Evolutionary conservation across 2,113 vertebrate genomes (phyloP).

Genomic region (Eonycteris spelaea): DNA sequence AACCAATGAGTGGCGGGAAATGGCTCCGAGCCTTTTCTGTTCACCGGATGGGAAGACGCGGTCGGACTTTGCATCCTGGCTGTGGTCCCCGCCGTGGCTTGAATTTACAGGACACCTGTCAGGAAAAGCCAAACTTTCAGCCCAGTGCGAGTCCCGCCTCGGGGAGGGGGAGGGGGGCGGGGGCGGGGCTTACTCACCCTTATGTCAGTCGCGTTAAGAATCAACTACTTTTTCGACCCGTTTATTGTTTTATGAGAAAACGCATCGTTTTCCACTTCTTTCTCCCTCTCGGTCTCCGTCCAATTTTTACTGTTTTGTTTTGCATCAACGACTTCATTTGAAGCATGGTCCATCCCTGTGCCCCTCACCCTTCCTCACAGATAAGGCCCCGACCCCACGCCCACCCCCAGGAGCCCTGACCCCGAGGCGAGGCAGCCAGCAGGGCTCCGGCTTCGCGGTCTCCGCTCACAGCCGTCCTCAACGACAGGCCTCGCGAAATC

Average conservation of each 20-base stretch:
- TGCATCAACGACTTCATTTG: neutral
- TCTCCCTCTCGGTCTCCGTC: neutral
- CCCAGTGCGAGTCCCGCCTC: neutral
- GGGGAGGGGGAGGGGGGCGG: neutral
- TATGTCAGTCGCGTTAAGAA: neutral
- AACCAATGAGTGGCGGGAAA: conserved; percentile 64
- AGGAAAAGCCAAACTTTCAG: conserved; percentile 2
- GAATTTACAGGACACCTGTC: conserved; percentile 65
- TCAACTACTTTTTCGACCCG: neutral
- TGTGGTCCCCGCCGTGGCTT: neutral
- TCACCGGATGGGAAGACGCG: conserved; percentile 72
- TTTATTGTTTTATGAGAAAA: neutral
- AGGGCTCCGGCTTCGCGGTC: rapidly evolving
- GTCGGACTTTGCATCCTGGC: conserved; percentile 65
- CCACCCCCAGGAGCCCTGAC: rapidly evolving
- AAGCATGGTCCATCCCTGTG: neutral
- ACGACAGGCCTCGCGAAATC: no score
- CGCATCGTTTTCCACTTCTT: neutral
- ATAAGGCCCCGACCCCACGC: neutral
- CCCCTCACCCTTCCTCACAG: neutral
- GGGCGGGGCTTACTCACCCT: neutral
- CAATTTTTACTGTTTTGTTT: neutral
- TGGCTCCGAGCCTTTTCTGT: conserved; percentile 46
- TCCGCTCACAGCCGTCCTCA: rapidly evolving
- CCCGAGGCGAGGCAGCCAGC: rapidly evolving